phyloP scores from a whole-genome alignment of 2,113 vertebrate genomes.

The Mionectes macconnelli region DNA sequence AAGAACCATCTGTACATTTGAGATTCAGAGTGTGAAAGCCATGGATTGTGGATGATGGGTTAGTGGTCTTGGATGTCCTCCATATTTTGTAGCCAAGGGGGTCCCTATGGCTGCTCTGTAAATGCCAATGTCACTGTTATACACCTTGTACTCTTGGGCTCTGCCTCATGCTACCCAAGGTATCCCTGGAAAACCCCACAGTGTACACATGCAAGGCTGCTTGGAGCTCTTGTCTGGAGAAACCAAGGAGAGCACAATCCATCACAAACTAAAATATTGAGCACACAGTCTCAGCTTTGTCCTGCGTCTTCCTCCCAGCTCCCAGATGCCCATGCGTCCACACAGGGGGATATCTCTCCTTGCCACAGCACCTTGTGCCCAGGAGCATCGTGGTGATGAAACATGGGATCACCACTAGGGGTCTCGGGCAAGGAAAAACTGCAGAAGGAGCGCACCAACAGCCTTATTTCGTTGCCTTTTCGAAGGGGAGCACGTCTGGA shows the following conservation, averaged over 20 bases:
- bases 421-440: not conserved
- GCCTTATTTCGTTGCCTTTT: not conserved
- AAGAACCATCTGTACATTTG: not conserved
- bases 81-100: not conserved
- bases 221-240: not conserved
- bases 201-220: not conserved
- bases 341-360: fast-evolving
- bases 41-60: not conserved
- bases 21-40: not conserved
- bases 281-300: not conserved
- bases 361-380: not conserved
- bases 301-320: not conserved
- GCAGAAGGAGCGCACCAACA: not conserved
- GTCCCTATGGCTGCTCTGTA: not conserved
- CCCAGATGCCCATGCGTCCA: not conserved
- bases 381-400: not conserved
- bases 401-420: fast-evolving
- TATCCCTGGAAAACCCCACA: not conserved
- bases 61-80: not conserved
- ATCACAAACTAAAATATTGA: not conserved
- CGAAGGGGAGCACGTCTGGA: not conserved
- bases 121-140: not conserved
- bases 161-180: not conserved
- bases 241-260: not conserved
- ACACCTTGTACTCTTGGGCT: not conserved